Evolutionary conservation across 1,140 invertebrate species (phyloP).

Genomic region (Leptinotarsa defecta): DNA sequence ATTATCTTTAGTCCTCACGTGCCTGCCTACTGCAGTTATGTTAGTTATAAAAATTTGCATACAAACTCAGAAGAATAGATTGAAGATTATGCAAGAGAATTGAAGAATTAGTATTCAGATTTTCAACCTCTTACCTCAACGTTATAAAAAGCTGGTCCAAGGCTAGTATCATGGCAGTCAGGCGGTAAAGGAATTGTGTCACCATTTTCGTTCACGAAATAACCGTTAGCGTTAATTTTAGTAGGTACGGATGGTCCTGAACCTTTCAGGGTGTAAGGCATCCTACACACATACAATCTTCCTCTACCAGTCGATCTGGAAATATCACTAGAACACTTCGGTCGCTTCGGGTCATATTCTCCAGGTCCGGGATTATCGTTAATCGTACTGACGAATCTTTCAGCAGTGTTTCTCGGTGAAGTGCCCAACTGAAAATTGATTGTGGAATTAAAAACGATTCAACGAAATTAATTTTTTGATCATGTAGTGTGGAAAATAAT

Average conservation of each 20-base stretch:
- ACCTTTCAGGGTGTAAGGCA: slow-evolving; percentile 34
- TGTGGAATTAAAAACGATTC: too few species aligned
- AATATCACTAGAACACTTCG: slow-evolving; percentile 25
- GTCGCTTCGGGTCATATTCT: slow-evolving; percentile 32
- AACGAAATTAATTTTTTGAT: too few species aligned
- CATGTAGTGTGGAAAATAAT: too few species aligned
- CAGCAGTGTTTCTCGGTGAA: slow-evolving; percentile 35
- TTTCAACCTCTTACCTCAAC: slow-evolving; percentile 9
- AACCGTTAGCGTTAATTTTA: slow-evolving; percentile 47
- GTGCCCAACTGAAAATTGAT: slow-evolving; percentile 29
- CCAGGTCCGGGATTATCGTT: slow-evolving; percentile 33
- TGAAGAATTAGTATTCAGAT: too few species aligned
- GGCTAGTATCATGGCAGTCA: slow-evolving; percentile 4
- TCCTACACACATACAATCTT: slow-evolving; percentile 44
- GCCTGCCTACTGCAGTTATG: too few species aligned
- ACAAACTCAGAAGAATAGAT: too few species aligned
- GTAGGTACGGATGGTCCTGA: slow-evolving; percentile 47
- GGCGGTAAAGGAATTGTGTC: slow-evolving; percentile 39
- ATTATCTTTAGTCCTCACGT: too few species aligned
- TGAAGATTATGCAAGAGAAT: too few species aligned
- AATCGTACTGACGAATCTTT: slow-evolving; percentile 28
- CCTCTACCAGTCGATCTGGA: slow-evolving; percentile 11
- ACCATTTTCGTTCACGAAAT: slow-evolving; percentile 37
- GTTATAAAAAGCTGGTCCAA: slow-evolving; percentile 43
- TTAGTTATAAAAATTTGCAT: too few species aligned